phyloP scores from a whole-genome alignment of 2,888 invertebrate genomes.

The Limnephilus rhombicus region DNA sequence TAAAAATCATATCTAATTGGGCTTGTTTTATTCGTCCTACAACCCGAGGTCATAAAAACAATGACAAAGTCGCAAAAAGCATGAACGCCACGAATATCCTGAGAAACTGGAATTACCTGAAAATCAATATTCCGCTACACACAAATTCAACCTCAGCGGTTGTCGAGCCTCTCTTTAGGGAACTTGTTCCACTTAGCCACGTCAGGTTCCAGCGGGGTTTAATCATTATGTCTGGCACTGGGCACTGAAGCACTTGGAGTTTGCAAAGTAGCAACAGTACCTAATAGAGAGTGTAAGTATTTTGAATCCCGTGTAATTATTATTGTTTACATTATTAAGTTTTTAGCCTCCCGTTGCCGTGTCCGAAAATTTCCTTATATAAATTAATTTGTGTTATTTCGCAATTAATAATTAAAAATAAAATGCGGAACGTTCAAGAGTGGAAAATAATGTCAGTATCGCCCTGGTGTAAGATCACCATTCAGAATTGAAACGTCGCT shows the following conservation, averaged over 20 bases:
- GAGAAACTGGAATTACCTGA: background rate
- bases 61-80: background rate
- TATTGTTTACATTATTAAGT: too few relatives aligned
- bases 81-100: background rate
- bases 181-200: background rate
- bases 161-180: background rate
- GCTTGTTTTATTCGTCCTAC: too few relatives aligned
- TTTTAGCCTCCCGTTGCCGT: too few relatives aligned
- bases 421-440: too few relatives aligned
- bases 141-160: background rate
- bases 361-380: too few relatives aligned
- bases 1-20: too few relatives aligned
- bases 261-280: background rate
- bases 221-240: background rate
- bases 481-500: too few relatives aligned
- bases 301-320: background rate
- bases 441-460: too few relatives aligned
- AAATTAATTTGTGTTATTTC: too few relatives aligned
- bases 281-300: background rate
- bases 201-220: background rate
- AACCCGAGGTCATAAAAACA: too few relatives aligned
- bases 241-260: background rate
- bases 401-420: too few relatives aligned
- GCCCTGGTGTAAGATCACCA: too few relatives aligned
- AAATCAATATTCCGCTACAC: background rate